Conservation (phyloP, 1,140 invertebrate genomes). For the Drosophila pachea region DNA sequence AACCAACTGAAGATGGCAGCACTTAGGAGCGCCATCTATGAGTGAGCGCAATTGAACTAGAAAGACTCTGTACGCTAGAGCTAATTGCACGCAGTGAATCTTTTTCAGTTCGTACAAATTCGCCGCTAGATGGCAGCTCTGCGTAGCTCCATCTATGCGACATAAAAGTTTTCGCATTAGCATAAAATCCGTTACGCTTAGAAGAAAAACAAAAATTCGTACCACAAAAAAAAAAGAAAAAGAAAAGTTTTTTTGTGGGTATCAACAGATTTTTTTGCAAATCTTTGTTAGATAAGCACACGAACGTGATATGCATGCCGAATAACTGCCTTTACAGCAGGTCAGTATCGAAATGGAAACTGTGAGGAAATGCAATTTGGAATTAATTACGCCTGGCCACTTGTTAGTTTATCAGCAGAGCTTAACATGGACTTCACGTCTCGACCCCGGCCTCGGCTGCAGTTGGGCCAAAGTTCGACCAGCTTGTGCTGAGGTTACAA, state of each 20-base stretch:
- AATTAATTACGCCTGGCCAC: slow-evolving; percentile 62
- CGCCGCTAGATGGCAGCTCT: neutral
- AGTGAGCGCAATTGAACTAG: neutral
- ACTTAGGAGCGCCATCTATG: slow-evolving; percentile 14
- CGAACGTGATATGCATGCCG: slow-evolving; percentile 13
- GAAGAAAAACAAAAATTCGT: slow-evolving; percentile 7
- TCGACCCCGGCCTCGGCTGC: neutral
- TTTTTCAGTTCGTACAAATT: neutral
- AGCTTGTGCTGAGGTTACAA: slow-evolving; percentile 75
- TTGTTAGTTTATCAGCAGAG: slow-evolving; percentile 35
- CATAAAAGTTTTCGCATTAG: neutral
- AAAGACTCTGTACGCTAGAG: neutral
- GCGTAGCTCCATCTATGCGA: neutral
- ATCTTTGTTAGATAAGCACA: slow-evolving; percentile 6
- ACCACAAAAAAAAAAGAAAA: neutral
- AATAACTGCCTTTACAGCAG: slow-evolving; percentile 16
- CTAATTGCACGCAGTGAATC: neutral
- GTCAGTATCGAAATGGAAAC: slow-evolving; percentile 21
- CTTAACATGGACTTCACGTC: slow-evolving; percentile 5
- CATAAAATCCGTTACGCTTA: neutral
- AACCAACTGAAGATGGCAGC: neutral
- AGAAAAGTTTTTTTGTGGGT: neutral
- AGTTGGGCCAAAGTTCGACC: slow-evolving; percentile 34
- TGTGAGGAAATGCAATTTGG: slow-evolving; percentile 59
- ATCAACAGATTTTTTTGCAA: slow-evolving; percentile 46